Evolutionary conservation across 2,888 invertebrate genomes (phyloP).

Genomic region (Calameuta idolon): DNA sequence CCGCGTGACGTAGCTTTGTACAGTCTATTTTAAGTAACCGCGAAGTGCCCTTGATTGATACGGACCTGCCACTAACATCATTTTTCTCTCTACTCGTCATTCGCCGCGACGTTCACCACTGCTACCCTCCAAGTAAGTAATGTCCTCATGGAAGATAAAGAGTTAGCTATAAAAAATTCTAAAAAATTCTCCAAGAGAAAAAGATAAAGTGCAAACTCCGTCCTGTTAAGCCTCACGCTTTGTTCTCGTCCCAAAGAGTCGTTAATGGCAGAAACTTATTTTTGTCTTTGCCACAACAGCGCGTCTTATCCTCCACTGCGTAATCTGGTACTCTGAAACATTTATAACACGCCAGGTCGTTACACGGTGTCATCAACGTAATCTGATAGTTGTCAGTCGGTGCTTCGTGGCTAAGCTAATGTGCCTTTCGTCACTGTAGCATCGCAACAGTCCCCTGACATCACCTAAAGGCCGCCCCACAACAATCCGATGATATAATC

Average conservation of each 20-base stretch:
- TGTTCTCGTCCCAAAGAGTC: neutral
- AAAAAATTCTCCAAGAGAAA: neutral
- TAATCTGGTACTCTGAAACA: neutral
- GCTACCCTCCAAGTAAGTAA: no score
- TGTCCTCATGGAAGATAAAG: no score
- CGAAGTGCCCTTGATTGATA: no score
- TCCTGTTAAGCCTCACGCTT: neutral
- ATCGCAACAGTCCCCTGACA: neutral
- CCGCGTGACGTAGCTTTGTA: no score
- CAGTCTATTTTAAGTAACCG: no score
- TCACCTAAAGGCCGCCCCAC: neutral
- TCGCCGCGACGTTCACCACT: no score
- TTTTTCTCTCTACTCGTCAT: no score
- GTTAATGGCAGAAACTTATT: neutral
- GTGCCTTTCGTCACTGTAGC: neutral
- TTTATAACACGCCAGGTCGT: neutral
- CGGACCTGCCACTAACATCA: no score
- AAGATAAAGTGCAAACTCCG: neutral
- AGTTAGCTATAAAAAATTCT: neutral
- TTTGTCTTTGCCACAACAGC: neutral
- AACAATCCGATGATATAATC: conserved; percentile 14
- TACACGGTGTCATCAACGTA: neutral
- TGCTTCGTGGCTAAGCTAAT: neutral
- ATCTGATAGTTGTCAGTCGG: neutral
- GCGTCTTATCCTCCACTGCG: neutral